These are phyloP conservation scores for Zosterops hypoxanthus DNA, from an alignment of 2,113 vertebrate genomes.

Conservation along the genomic window DNA sequence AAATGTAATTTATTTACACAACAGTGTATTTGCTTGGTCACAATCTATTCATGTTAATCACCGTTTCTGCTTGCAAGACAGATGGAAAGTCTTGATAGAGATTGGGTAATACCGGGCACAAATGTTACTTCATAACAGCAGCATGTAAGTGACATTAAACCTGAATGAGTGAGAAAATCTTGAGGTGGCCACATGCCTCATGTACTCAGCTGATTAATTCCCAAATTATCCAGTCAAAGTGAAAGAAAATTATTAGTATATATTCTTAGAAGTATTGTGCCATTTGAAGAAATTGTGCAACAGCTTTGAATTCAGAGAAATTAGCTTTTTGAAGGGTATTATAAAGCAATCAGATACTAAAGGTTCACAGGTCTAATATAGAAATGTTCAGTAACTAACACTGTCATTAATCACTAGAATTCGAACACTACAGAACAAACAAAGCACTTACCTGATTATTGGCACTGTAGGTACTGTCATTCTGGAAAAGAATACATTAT, in stretches of 20 bases:
- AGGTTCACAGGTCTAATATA: background rate
- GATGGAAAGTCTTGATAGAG: background rate
- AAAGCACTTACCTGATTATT: conserved; percentile 15
- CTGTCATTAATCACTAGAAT: background rate
- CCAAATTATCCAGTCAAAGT: background rate
- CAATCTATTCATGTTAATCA: background rate
- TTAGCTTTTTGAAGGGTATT: background rate
- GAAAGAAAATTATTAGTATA: background rate
- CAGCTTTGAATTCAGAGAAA: background rate
- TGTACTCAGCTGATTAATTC: background rate
- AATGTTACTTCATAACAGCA: background rate
- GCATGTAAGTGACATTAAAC: background rate
- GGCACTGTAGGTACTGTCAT: conserved; percentile 17
- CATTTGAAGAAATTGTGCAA: background rate
- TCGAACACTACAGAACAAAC: background rate
- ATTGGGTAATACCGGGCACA: background rate
- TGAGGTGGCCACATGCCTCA: background rate
- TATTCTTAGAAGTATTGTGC: background rate
- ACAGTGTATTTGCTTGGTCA: background rate
- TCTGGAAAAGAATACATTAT: conserved; percentile 24
- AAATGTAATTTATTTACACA: background rate
- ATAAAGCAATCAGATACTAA: background rate
- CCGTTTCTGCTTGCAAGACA: background rate
- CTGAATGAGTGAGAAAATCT: background rate
- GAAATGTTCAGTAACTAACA: background rate